These are phyloP conservation scores for Chrysogorgia sp. DNA, from an alignment of 92 coral and sea anemone genomes.

Conservation along the genomic window DNA sequence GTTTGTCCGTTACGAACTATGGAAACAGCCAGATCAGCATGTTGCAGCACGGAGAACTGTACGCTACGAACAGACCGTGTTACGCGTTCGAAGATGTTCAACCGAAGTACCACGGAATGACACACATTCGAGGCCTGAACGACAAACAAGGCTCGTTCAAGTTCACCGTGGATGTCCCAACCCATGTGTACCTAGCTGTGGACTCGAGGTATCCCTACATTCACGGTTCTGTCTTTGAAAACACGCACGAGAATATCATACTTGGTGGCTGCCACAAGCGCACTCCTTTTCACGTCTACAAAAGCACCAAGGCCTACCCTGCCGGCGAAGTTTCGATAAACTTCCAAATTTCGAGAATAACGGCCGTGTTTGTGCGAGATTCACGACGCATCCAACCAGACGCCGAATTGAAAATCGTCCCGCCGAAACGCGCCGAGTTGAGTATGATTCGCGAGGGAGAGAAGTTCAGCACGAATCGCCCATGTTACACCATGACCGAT, in stretches of 20 bases:
- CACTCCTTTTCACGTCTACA: slow-evolving; percentile 75
- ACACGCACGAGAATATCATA: slow-evolving; percentile 66
- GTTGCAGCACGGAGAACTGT: slow-evolving; percentile 86
- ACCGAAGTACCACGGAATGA: slow-evolving; percentile 89
- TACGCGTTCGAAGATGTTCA: slow-evolving; percentile 80
- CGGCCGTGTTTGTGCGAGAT: slow-evolving; percentile 78
- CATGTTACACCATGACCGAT: slow-evolving; percentile 74
- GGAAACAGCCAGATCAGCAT: slow-evolving; percentile 74
- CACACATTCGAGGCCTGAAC: slow-evolving; percentile 87
- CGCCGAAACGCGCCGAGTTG: slow-evolving; percentile 56
- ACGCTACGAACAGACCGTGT: slow-evolving; percentile 79
- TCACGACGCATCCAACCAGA: slow-evolving; percentile 66
- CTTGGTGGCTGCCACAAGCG: slow-evolving; percentile 80
- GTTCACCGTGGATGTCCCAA: slow-evolving; percentile 72
- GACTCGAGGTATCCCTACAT: slow-evolving; percentile 79
- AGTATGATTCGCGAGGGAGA: slow-evolving; percentile 91
- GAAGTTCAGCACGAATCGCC: slow-evolving; percentile 84
- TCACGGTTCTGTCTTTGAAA: slow-evolving; percentile 67
- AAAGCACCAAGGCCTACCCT: slow-evolving; percentile 63
- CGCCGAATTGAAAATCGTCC: slow-evolving; percentile 68
- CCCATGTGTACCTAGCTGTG: slow-evolving; percentile 73
- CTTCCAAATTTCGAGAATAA: slow-evolving; percentile 67
- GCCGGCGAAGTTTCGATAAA: slow-evolving; percentile 69
- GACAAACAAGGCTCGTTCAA: slow-evolving; percentile 65
- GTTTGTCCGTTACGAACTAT: slow-evolving; percentile 70